Conservation (phyloP, 2,113 vertebrate genomes). For the Brienomyrus longianalis region DNA sequence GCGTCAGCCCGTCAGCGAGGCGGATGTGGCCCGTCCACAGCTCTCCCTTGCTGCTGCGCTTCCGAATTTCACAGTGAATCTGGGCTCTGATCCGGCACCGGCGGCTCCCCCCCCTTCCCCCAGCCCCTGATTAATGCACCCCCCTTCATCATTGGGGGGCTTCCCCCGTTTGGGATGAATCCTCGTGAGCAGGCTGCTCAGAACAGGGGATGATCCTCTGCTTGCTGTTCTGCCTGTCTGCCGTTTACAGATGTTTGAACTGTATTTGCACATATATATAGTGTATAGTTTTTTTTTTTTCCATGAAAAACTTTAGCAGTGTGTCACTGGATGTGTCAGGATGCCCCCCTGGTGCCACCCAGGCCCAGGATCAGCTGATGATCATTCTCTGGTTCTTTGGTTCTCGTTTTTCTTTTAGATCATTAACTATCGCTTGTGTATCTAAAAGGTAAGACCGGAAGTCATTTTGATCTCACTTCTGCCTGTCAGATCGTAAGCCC, state of each 20-base stretch:
- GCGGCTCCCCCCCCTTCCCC: neutral
- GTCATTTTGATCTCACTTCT: conserved; percentile 57
- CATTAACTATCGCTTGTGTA: conserved; percentile 97
- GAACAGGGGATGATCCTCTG: neutral
- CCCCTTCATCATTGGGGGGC: neutral
- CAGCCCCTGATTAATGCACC: neutral
- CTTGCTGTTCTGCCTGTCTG: neutral
- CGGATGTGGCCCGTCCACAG: neutral
- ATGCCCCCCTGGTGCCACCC: neutral
- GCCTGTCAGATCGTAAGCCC: conserved; percentile 59
- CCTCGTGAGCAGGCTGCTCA: neutral
- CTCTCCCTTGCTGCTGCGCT: neutral
- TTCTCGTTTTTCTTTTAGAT: conserved; percentile 79
- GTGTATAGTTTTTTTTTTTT: neutral
- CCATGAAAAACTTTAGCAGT: neutral
- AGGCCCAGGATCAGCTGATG: conserved; percentile 32
- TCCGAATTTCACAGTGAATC: neutral
- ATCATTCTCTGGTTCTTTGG: conserved; percentile 39
- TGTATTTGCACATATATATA: neutral
- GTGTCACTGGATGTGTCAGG: neutral
- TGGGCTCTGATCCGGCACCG: neutral
- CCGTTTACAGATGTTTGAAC: neutral
- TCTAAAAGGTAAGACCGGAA: conserved; percentile 86
- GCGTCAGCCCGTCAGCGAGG: neutral
- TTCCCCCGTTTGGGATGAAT: neutral